phyloP scores from a whole-genome alignment of 2,113 vertebrate genomes.

The Lepus timidus region DNA sequence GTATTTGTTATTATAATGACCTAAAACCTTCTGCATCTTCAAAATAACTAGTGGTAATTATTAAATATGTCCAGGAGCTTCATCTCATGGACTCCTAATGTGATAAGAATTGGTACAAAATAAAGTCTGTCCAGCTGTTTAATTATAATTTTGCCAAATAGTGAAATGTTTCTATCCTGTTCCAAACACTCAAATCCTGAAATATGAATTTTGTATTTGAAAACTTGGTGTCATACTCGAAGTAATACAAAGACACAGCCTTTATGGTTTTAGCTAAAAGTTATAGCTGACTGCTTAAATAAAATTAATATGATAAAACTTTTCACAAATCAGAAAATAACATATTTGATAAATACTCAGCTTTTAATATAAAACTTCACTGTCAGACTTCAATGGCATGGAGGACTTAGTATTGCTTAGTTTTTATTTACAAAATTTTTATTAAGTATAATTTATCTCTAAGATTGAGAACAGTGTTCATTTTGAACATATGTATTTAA shows the following conservation, averaged over 20 bases:
- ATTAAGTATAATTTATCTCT: not conserved
- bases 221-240: not conserved
- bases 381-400: not conserved
- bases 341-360: conserved; percentile 26
- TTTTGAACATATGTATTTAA: conserved; percentile 12
- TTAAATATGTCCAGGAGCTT: conserved; percentile 75
- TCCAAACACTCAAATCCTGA: not conserved
- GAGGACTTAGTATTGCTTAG: conserved; percentile 25
- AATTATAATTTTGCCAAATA: conserved; percentile 60
- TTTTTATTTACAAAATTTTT: not conserved
- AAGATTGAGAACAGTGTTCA: not conserved
- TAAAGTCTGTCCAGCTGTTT: conserved; percentile 46
- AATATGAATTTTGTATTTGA: not conserved
- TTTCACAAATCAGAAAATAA: not conserved
- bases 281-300: not conserved
- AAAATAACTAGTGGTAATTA: conserved; percentile 67
- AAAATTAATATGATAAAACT: conserved; percentile 32
- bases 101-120: conserved; percentile 1
- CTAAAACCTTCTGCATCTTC: conserved; percentile 58
- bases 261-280: not conserved
- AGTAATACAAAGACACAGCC: not conserved
- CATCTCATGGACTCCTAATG: conserved; percentile 51
- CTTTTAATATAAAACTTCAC: not conserved
- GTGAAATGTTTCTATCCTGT: conserved; percentile 41
- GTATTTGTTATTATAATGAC: conserved; percentile 66